These are phyloP conservation scores for Orchestes rusci DNA, from an alignment of 2,888 invertebrate species.

Conservation along the genomic window DNA sequence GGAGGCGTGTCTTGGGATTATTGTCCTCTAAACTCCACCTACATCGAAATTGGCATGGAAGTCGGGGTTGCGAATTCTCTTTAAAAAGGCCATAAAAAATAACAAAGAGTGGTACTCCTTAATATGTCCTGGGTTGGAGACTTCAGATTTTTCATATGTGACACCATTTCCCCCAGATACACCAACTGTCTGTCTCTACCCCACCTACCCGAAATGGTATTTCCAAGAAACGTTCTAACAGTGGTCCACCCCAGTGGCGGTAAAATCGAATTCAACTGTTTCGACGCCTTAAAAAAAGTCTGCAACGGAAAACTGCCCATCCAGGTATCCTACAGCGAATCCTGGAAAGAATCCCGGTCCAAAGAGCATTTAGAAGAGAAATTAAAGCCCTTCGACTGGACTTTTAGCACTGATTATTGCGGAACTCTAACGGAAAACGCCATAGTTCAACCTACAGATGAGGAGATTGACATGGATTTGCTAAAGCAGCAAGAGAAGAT, in stretches of 20 bases:
- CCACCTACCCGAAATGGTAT: slow-evolving; percentile 98
- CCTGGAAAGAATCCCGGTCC: slow-evolving; percentile 86
- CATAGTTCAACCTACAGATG: slow-evolving; percentile 55
- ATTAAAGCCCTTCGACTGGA: slow-evolving; percentile 94
- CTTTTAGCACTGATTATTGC: slow-evolving; percentile 86
- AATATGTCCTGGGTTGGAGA: too few species aligned
- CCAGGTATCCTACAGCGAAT: slow-evolving; percentile 83
- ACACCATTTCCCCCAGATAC: slow-evolving; percentile 50
- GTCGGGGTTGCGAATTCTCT: too few species aligned
- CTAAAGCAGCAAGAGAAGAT: slow-evolving; percentile 87
- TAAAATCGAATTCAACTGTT: slow-evolving; percentile 73
- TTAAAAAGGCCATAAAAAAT: too few species aligned
- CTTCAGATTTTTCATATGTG: neutral
- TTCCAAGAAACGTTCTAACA: slow-evolving; percentile 78
- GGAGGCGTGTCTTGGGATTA: too few species aligned
- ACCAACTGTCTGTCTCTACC: slow-evolving; percentile 67
- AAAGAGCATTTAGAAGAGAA: slow-evolving; percentile 63
- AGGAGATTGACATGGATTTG: slow-evolving; percentile 78
- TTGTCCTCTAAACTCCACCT: neutral
- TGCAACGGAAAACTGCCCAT: slow-evolving; percentile 64
- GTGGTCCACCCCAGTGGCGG: slow-evolving; percentile 64
- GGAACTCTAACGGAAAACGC: slow-evolving; percentile 66
- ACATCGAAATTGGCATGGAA: too few species aligned
- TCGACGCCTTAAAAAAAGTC: slow-evolving; percentile 84
- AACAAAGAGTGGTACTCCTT: too few species aligned